Evolutionary conservation across 53 echinoderm and acorn worm species (phyloP).

Genomic region (Echinarachnius parma): DNA sequence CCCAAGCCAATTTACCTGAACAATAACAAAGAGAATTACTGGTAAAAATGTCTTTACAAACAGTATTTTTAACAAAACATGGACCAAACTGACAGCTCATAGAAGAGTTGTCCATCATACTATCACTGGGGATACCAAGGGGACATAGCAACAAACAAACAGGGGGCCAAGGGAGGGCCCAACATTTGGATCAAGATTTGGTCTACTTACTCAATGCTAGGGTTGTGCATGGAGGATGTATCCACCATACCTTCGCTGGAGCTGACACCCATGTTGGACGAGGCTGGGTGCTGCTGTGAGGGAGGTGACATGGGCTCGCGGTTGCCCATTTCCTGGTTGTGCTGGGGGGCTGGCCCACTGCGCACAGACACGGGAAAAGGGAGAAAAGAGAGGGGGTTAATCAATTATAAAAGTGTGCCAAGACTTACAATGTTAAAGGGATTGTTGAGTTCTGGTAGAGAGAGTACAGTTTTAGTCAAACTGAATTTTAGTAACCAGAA

Average conservation of each 20-base stretch:
- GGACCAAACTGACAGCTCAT: too few species aligned
- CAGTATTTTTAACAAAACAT: too few species aligned
- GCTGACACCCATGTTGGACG: neutral
- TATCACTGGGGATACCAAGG: neutral
- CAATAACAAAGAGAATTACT: too few species aligned
- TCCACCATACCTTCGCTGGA: slow-evolving; percentile 21
- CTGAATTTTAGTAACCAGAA: too few species aligned
- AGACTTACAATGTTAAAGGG: too few species aligned
- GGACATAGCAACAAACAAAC: neutral
- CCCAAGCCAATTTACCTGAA: too few species aligned
- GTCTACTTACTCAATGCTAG: slow-evolving; percentile 32
- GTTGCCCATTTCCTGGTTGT: slow-evolving; percentile 36
- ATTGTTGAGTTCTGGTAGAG: too few species aligned
- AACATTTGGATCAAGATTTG: too few species aligned
- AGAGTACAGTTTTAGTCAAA: too few species aligned
- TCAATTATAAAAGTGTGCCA: too few species aligned
- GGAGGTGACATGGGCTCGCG: slow-evolving; percentile 42
- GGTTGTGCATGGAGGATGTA: slow-evolving; percentile 18
- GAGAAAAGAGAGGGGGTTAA: neutral
- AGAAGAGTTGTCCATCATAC: neutral
- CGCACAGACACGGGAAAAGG: too few species aligned
- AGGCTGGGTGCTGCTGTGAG: slow-evolving; percentile 3
- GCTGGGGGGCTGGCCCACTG: slow-evolving; percentile 1
- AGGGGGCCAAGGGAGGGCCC: neutral
- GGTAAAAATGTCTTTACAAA: too few species aligned